Evolutionary conservation across 2,888 invertebrate species (phyloP), one percentile per base, ranked within the genome.

Genomic region (Trypoxylon attenuatum): DNA sequence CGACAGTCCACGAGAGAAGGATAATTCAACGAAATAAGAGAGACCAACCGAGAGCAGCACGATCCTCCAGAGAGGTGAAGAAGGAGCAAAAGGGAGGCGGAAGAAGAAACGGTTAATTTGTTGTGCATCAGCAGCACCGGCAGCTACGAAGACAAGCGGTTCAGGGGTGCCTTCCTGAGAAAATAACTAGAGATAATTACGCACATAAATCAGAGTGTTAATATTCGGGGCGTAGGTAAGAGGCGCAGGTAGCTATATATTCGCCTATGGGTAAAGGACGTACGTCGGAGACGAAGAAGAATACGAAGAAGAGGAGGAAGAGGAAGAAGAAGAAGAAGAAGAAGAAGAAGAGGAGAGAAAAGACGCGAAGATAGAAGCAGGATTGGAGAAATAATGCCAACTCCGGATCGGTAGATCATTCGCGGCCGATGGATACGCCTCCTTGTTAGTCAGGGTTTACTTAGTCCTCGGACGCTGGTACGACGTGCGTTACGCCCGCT

Each of bases 161-260:
- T 53, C 51, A 64, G 60, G 55, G 80, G 10, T 13, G 82, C 60
- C 61, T 58, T 53, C 51, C 66, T 60, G 60, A 80, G 82, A 84
- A 84, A 84, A 85, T 82, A 85, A 82, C 84, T 81, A 79, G 79
- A 82, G 82, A 87, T 87, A 87, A 87, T 87, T 86, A 85, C 86
- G 79, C 62, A 85, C 86, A 87, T 87, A 87, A 87, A 87, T 87
- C 87, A 87, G 76, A 75, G 77, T 76, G 82, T 85, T 86, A 84
- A 87, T 86, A 86, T 85, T 84, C 81, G 85, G 82, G 87, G 86
- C 86, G 86, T 83, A 78, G 69, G 81, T 77, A 80, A 78, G 78
- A 82, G 80, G 79, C 70, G 72, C 80, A 73, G 77, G 69, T 69
- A 76, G 64, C 42, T 39, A 66, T 68, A 66, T 58, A 64, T 54